Evolutionary conservation across 2,113 vertebrate species (phyloP).

Genomic region (Heterochromis multidens): DNA sequence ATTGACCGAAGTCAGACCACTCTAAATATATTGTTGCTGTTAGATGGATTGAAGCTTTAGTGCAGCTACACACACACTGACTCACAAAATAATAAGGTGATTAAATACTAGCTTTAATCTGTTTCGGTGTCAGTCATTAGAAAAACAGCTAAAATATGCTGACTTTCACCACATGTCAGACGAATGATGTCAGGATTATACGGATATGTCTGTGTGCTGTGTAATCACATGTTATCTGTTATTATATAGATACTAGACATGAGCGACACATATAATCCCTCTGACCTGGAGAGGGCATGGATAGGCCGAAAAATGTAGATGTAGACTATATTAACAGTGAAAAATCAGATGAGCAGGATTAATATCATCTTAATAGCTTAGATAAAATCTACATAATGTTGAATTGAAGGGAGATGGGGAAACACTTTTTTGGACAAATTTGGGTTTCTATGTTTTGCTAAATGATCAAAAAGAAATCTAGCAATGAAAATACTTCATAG

Average conservation of each 20-base stretch:
- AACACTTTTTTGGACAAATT: background rate
- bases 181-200: conserved; percentile 28
- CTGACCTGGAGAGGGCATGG: conserved; percentile 23
- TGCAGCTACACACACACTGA: background rate
- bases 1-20: background rate
- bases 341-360: background rate
- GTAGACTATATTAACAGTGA: background rate
- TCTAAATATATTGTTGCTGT: background rate
- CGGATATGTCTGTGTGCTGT: background rate
- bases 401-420: background rate
- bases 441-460: background rate
- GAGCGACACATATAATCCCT: conserved; percentile 26
- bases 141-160: conserved; percentile 55
- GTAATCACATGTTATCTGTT: conserved; percentile 62
- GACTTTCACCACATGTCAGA: conserved; percentile 33
- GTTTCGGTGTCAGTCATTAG: conserved; percentile 15
- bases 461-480: background rate
- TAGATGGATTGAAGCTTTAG: background rate
- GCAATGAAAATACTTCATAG: background rate
- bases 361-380: background rate
- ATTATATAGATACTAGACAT: conserved; percentile 45
- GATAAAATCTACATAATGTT: background rate
- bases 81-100: background rate
- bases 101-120: conserved; percentile 33
- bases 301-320: background rate